Evolutionary conservation across 2,888 invertebrate genomes (phyloP).

Genomic region (Ryuthela nishihirai): DNA sequence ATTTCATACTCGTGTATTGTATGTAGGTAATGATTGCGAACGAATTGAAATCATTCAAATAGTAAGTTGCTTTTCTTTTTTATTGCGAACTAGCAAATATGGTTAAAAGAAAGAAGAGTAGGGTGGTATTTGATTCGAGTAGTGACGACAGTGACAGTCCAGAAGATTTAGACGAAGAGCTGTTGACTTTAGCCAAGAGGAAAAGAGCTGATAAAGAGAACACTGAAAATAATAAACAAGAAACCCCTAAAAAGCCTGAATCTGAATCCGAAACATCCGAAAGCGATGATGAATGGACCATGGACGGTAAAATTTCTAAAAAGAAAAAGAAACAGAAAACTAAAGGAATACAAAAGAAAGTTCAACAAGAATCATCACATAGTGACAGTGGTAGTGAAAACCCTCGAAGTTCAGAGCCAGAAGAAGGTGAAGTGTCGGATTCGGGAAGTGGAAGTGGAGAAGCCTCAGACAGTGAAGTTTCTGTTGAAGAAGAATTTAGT

Average conservation of each 20-base stretch:
- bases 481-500: conserved; percentile 68
- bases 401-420: conserved; percentile 38
- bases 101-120: conserved; percentile 31
- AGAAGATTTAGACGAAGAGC: conserved; percentile 14
- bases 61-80: too few species aligned
- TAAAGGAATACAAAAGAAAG: conserved; percentile 6
- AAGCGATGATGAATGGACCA: conserved; percentile 39
- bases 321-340: conserved; percentile 29
- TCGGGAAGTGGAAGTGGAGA: conserved; percentile 33
- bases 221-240: conserved; percentile 23
- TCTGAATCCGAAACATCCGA: conserved; percentile 38
- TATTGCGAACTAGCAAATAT: too few species aligned
- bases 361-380: conserved; percentile 4
- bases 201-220: conserved; percentile 28
- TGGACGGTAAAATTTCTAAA: conserved; percentile 33
- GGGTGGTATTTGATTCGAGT: conserved; percentile 37
- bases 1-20: too few species aligned
- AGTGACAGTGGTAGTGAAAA: conserved; percentile 23
- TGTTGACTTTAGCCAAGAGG: conserved; percentile 12
- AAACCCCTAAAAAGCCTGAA: conserved; percentile 1
- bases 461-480: conserved; percentile 40
- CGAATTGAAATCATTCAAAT: too few species aligned
- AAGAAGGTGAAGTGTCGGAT: conserved; percentile 41
- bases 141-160: conserved; percentile 37
- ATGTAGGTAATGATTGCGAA: too few species aligned